Evolutionary conservation across 2,113 vertebrate species (phyloP).

Genomic region (Trogon surrucura): DNA sequence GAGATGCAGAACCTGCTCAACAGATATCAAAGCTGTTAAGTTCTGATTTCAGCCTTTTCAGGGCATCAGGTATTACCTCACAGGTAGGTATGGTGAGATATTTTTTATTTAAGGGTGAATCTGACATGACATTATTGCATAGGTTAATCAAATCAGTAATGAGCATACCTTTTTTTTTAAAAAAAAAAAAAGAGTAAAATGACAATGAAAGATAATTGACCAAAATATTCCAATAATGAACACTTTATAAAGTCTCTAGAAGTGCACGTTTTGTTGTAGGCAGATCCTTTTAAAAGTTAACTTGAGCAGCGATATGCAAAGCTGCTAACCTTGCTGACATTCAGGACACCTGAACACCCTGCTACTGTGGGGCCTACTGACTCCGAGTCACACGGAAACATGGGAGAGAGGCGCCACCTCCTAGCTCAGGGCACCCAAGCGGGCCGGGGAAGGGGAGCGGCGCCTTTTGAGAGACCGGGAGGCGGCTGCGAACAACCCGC

Average conservation of each 20-base stretch:
- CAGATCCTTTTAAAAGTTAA: background rate
- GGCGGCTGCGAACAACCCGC: too few species aligned
- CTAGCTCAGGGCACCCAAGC: background rate
- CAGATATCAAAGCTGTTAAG: too few species aligned
- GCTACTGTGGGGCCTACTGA: background rate
- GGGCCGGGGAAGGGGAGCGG: background rate
- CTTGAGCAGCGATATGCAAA: background rate
- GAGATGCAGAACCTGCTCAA: too few species aligned
- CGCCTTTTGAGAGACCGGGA: fast-evolving
- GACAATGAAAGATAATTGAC: background rate
- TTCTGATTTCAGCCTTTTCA: too few species aligned
- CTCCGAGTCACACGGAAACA: background rate
- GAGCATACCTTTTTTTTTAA: too few species aligned
- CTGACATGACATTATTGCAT: background rate
- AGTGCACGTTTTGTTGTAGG: fast-evolving
- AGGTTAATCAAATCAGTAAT: background rate
- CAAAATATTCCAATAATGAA: background rate
- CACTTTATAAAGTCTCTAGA: background rate
- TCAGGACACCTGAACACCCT: background rate
- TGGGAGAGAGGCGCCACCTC: background rate
- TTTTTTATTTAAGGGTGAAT: background rate
- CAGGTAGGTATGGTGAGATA: fast-evolving
- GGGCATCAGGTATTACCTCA: too few species aligned
- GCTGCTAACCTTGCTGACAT: background rate
- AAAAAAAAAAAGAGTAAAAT: background rate